Evolutionary conservation across 2,888 invertebrate species (phyloP).

Genomic region (Noctuana brunneofusca): DNA sequence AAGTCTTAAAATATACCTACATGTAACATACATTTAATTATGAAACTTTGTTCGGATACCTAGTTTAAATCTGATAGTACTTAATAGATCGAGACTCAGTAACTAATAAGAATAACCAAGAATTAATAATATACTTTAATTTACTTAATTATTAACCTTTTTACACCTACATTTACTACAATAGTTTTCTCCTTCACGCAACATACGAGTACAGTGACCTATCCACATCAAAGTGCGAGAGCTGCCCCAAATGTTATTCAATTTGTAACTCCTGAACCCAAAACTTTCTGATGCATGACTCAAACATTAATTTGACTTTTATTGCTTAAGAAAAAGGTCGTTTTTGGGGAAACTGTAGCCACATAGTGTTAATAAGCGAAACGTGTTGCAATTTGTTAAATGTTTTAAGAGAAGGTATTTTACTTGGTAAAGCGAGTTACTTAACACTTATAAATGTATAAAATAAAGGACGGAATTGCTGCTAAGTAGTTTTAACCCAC

Average conservation of each 20-base stretch:
- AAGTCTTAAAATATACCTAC: too few species aligned
- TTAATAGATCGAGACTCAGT: too few species aligned
- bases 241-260: conserved; percentile 75
- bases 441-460: too few species aligned
- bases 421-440: neutral
- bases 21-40: too few species aligned
- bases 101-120: too few species aligned
- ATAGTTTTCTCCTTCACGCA: conserved; percentile 4
- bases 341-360: conserved; percentile 47
- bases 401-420: neutral
- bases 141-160: too few species aligned
- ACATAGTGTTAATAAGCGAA: conserved; percentile 19
- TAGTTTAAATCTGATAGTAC: too few species aligned
- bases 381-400: conserved; percentile 5
- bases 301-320: conserved; percentile 78
- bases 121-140: too few species aligned
- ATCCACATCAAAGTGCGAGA: conserved; percentile 12
- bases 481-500: too few species aligned
- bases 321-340: conserved; percentile 68
- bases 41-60: too few species aligned
- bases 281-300: conserved; percentile 79
- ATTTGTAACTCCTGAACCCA: conserved; percentile 77
- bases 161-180: neutral
- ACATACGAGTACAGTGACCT: conserved; percentile 4
- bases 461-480: too few species aligned